Percentiles rank a stretch among this genome's conserved stretches.
Evolutionary conservation across 2,888 invertebrate species (phyloP).

Genomic region (Stictocephala bisonia): DNA sequence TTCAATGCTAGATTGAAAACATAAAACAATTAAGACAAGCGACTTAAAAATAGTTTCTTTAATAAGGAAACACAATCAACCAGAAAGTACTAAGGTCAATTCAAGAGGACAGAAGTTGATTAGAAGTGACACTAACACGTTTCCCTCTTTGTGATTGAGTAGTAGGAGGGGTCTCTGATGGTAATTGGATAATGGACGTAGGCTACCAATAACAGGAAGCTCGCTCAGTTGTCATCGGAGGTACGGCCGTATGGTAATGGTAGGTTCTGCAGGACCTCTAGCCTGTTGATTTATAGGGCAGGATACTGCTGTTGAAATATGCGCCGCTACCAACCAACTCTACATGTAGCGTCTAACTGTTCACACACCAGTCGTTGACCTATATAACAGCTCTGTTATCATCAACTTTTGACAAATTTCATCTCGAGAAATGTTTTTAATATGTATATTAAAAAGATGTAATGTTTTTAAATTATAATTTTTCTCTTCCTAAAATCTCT

Average conservation of each 20-base stretch:
- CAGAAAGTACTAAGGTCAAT: background rate
- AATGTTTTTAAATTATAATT: no score
- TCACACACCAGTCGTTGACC: no score
- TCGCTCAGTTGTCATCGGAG: background rate
- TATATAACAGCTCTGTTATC: no score
- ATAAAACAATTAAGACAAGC: no score
- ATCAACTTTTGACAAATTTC: no score
- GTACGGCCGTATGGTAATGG: slow-evolving; percentile 3
- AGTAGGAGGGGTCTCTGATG: background rate
- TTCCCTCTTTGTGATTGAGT: slow-evolving; percentile 38
- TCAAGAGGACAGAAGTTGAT: slow-evolving; percentile 21
- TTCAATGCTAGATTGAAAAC: no score
- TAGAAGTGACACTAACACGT: slow-evolving; percentile 26
- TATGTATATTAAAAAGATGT: no score
- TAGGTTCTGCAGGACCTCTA: slow-evolving; percentile 18
- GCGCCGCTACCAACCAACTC: no score
- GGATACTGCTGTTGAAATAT: slow-evolving; percentile 10
- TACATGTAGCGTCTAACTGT: no score
- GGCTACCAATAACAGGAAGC: slow-evolving; percentile 31
- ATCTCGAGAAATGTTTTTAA: no score
- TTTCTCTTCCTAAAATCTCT: no score
- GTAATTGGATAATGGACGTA: slow-evolving; percentile 11
- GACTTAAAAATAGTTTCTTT: slow-evolving; percentile 20
- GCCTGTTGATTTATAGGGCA: slow-evolving; percentile 31
- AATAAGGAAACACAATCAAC: slow-evolving; percentile 26